Conservation (phyloP, 2,797 vertebrate genomes). For the Helarctos malayanus region DNA sequence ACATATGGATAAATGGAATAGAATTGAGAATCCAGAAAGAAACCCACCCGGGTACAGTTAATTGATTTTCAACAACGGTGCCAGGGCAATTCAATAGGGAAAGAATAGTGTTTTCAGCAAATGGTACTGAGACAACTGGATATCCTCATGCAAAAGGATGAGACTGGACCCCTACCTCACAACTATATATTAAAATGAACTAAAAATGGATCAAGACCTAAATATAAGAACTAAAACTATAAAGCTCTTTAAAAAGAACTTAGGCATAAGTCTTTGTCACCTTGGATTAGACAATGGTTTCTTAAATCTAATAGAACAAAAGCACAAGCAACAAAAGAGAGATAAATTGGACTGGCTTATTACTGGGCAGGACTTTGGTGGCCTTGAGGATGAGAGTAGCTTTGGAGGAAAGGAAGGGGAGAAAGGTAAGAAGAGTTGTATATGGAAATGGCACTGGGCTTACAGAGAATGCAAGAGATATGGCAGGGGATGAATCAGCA, state of each 20-base stretch:
- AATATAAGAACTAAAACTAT: constrained; percentile 38
- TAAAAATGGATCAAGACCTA: not conserved
- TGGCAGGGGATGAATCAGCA: not conserved
- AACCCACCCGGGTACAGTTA: not conserved
- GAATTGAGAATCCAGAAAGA: not conserved
- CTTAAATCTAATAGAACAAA: not conserved
- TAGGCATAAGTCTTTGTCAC: not conserved
- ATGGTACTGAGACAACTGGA: not conserved
- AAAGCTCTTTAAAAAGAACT: not conserved
- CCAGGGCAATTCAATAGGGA: not conserved
- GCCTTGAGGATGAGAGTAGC: not conserved
- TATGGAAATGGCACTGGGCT: not conserved
- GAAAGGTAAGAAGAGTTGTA: not conserved
- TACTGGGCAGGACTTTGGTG: not conserved
- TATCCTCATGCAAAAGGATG: not conserved
- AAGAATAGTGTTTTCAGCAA: not conserved
- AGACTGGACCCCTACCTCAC: not conserved
- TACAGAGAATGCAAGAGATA: not conserved
- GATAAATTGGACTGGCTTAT: not conserved
- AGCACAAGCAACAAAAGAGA: not conserved
- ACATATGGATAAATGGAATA: not conserved
- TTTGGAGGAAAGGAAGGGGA: not conserved
- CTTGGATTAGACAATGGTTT: not conserved
- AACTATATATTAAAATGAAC: not conserved
- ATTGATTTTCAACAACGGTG: not conserved